A percentile compares a stretch with the other conserved stretches of the same genome.
These are phyloP conservation scores for Cotesia congregata DNA, from an alignment of 2,888 invertebrate species.

Conservation along the genomic window DNA sequence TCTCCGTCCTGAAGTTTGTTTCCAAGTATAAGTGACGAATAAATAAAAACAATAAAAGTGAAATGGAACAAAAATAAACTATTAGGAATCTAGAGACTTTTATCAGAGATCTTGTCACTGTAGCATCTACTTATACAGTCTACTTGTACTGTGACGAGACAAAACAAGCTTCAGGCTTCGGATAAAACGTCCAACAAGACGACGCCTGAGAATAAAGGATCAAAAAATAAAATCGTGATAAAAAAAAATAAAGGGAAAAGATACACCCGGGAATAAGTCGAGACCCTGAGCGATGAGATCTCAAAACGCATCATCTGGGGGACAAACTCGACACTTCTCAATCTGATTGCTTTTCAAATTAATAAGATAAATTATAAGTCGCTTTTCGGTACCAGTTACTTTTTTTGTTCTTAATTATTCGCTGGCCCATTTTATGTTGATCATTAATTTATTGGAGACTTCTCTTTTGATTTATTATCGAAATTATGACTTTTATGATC, in stretches of 20 bases:
- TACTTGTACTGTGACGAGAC: constrained; percentile 34
- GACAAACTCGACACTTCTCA: constrained; percentile 38
- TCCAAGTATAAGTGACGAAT: constrained; percentile 8
- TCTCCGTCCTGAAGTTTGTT: background rate
- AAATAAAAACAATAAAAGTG: constrained; percentile 30
- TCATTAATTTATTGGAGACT: too few species aligned
- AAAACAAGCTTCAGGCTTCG: constrained; percentile 17
- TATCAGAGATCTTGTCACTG: constrained; percentile 50
- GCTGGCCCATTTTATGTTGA: too few species aligned
- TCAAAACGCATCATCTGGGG: constrained; percentile 30
- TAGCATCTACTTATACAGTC: constrained; percentile 45
- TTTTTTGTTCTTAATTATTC: too few species aligned
- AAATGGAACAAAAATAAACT: constrained; percentile 32
- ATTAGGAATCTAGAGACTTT: constrained; percentile 49
- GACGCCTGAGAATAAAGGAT: background rate
- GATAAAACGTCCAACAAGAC: background rate
- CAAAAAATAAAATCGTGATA: constrained; percentile 11
- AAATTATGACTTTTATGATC: too few species aligned
- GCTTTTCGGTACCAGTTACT: constrained; percentile 8
- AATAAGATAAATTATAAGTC: constrained; percentile 37
- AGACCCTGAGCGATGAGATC: constrained; percentile 36
- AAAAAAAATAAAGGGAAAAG: constrained; percentile 13
- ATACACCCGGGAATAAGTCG: background rate
- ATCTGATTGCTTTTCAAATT: constrained; percentile 27
- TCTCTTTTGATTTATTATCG: too few species aligned